A percentile compares a stretch with the other conserved stretches of the same genome.
Conservation (phyloP, 2,888 invertebrate species). For the Sminthurinus aureus region DNA sequence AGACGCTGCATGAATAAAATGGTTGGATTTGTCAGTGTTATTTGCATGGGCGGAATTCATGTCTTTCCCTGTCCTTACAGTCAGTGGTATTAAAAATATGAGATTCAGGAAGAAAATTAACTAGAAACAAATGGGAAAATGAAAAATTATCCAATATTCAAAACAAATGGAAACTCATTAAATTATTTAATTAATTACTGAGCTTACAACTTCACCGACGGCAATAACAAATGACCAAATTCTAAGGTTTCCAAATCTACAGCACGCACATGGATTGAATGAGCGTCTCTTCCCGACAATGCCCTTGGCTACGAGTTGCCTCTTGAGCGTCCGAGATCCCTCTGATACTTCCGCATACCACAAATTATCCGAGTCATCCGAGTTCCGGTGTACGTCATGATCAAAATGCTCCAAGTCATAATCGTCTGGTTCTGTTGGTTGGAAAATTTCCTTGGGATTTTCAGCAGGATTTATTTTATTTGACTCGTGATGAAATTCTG, state of each 20-base stretch:
- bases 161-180: background rate
- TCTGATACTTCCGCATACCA: background rate
- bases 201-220: background rate
- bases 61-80: background rate
- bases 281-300: background rate
- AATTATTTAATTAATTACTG: background rate
- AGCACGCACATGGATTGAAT: background rate
- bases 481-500: background rate
- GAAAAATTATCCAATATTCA: background rate
- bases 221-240: conserved; percentile 6
- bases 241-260: background rate
- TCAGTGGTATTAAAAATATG: background rate
- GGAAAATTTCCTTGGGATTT: background rate
- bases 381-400: background rate
- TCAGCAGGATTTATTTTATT: background rate
- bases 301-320: background rate
- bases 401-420: background rate
- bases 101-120: background rate
- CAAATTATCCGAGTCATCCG: background rate
- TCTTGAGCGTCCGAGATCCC: background rate
- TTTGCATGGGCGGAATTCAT: too few species aligned
- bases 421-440: background rate
- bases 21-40: background rate
- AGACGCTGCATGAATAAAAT: background rate
- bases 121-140: background rate